Evolutionary conservation across 1,140 invertebrate genomes (phyloP).

Genomic region (Acromyrmex echinatior): DNA sequence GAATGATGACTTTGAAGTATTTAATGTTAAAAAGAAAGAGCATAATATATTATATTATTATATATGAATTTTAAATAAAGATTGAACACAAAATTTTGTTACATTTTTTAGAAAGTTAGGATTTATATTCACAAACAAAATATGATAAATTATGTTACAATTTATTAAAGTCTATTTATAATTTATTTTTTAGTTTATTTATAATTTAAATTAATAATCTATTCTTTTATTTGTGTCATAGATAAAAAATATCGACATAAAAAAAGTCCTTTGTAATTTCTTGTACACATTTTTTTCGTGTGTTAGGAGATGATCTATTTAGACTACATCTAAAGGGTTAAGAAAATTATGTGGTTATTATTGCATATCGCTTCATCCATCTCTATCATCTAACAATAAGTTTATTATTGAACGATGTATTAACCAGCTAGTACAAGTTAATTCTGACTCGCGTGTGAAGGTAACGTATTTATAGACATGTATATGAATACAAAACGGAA

Average conservation of each 20-base stretch:
- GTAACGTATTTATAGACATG: conserved; percentile 24
- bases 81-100: background rate
- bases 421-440: background rate
- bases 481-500: conserved; percentile 9
- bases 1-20: background rate
- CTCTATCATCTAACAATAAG: background rate
- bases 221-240: background rate
- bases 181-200: too few relatives aligned
- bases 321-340: background rate
- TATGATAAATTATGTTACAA: background rate
- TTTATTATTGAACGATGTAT: background rate
- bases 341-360: background rate
- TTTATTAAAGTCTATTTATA: background rate
- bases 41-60: background rate
- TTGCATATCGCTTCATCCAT: background rate
- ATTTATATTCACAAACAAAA: background rate
- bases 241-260: background rate
- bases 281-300: background rate
- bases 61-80: background rate
- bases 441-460: conserved; percentile 8
- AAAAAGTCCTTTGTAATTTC: background rate
- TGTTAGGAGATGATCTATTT: background rate
- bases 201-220: background rate
- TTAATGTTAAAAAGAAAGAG: background rate
- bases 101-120: background rate